Base-by-base conservation (phyloP, 2,113 vertebrate species). In the Paedocypris sp. region DNA sequence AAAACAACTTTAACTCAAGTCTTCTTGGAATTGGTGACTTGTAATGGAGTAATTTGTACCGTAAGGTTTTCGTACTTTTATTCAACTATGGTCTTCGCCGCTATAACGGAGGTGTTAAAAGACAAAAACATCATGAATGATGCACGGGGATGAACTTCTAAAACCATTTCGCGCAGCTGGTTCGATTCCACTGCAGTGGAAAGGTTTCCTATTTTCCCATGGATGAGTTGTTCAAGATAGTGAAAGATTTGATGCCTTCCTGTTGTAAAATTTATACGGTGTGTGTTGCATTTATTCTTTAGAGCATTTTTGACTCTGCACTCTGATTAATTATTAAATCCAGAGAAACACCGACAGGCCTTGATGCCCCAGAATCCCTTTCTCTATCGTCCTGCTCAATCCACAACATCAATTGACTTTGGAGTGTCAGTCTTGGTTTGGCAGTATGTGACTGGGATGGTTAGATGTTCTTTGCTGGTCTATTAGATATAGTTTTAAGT, bases 261-360 rank as follows among this genome's bases (percentile, higher is more conserved):
- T 57, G 15, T 32, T 57, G 26, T 3, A 42, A 57, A 57, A 57
- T 57, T 42, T 11, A 43, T 57, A 33, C 16, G 15, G 23, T 38
- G 25, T 43, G 4, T 29, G 12, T 43, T 43, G 7, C 16, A 43
- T 43, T 42, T n/a, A n/a, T 42, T 42, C 38, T 43, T 54, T 36
- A 26, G 51, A 5, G 18, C 4, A 18, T 41, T 56, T 39, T 28
- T 38, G 11, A 29, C 35, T 3, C 9, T 23, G 32, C 15, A 57
- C 43, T 57, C 26, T 9, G n/a, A 57, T 57, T 2, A 57, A 43
- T 57, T 57, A 57, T 43, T 57, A 18, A 57, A 57, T 25, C 6
- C 13, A 39, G 10, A 28, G 22, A 54, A 6, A 49, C 15, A 36
- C 4, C 13, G 12, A 18, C 29, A 2, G 46, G 4, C 1, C 5